Evolutionary conservation across 1,140 invertebrate genomes (phyloP), one percentile per base, ranked within the genome.

Genomic region (Achatina immaculata): DNA sequence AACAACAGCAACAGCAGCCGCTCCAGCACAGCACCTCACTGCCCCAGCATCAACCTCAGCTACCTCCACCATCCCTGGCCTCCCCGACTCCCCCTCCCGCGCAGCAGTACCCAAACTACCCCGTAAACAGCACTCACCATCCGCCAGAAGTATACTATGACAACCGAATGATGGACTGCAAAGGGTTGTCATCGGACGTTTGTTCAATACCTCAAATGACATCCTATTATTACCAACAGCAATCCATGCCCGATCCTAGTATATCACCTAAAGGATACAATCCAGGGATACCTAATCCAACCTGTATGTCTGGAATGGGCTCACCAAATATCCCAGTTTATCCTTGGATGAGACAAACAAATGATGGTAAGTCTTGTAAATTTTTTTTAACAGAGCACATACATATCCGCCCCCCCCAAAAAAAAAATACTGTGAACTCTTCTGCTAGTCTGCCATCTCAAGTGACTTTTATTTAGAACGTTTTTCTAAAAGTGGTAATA

Each of bases 271-370:
- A 74, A 34, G 72, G 75, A 51, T 83, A 80, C 62, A 73, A 66
- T 48, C 51, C 75, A 28, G 74, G 43, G 2, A 68, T 78, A 16
- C 76, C 58, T n/a, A 78, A 68, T 45, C 42, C 78, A 45, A 71
- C 82, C 43, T 78, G 71, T 65, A 80, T 85, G 71, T 75, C 83
- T 66, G 83, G 79, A 7, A 85, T 85, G 81, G 48, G 69, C 16
- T 73, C 82, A 16, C 83, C 85, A 68, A 87, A 85, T 73, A 79
- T 87, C 51, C 83, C 85, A 31, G 83, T 98, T 78, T 98, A 98
- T 92, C 97, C 97, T 81, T 98, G 97, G 97, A 98, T 98, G 97
- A 94, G 96, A 51, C 83, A 85, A 16, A 82, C 85, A 31, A 87
- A 83, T 43, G 84, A 82, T 73, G 86, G 86, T 87, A 81, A 83